These are phyloP conservation scores for Oxystoma pomonae DNA, from an alignment of 2,888 invertebrate species.

Conservation along the genomic window DNA sequence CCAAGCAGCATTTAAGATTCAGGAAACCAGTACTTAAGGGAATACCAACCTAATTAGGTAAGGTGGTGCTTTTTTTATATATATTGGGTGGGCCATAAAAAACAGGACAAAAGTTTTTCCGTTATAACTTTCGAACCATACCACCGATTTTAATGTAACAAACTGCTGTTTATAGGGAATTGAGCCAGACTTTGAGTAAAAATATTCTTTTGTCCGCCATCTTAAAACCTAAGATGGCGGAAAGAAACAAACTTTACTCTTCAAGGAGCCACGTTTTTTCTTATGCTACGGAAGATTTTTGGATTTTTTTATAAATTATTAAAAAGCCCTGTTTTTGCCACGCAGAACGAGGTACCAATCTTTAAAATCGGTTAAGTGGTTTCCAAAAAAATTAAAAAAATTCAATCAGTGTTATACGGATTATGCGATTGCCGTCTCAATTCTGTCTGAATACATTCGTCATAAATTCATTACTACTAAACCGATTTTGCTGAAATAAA, in stretches of 20 bases:
- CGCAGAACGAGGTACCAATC: background rate
- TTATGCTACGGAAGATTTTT: background rate
- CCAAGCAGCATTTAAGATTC: too few relatives aligned
- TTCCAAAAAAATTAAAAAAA: background rate
- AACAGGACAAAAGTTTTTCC: too few relatives aligned
- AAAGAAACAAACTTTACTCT: background rate
- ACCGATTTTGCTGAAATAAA: background rate
- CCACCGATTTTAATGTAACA: background rate
- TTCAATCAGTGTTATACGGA: background rate
- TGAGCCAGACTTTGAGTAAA: too few relatives aligned
- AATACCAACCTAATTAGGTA: too few relatives aligned
- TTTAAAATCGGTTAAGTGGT: background rate
- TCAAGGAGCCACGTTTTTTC: background rate
- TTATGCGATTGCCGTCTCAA: background rate
- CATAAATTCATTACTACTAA: background rate
- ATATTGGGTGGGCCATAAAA: too few relatives aligned
- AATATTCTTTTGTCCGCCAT: background rate
- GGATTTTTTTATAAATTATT: background rate
- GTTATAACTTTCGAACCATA: background rate
- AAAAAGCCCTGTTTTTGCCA: background rate
- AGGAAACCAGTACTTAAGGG: too few relatives aligned
- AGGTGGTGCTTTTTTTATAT: too few relatives aligned
- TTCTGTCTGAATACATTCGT: background rate
- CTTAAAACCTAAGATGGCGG: background rate
- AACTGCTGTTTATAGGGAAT: background rate